Evolutionary conservation across 1,140 invertebrate genomes (phyloP), one percentile per base, ranked within the genome.

Genomic region (Megalonaias nervosa): DNA sequence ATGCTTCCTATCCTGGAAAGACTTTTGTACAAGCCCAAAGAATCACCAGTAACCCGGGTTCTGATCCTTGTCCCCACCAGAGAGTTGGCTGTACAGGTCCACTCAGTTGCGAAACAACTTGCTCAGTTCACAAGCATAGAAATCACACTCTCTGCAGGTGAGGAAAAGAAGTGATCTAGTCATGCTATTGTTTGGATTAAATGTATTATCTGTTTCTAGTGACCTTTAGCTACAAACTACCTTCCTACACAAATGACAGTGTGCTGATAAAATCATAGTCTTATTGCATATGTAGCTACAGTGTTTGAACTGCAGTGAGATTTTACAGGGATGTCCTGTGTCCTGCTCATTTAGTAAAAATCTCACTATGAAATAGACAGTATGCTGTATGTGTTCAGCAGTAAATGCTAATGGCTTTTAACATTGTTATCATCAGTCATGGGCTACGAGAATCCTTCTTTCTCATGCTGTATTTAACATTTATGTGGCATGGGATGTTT

Each of bases 1-100:
- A 99, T 99, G 96, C 91, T 99, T 78, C 98, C 98, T 6, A 98
- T 98, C 55, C 88, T 99, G 31, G 98, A 99, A 91, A 92, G 98
- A 82, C 92, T 99, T 70, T 89, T 99, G 5, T 99, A 96, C 87
- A 94, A 91, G 79, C 91, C 92, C 6, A 89, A 90, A 69, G 82
- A 88, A 89, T 89, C 74, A 90, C 93, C 93, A 72, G 91, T 95
- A 14, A 97, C 96, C 0, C 91, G 97, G 81, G 98, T 99, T 14
- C 92, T 99, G 16, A 95, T 99, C 21, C 90, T 99, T 2, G 97
- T 99, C 17, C 98, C 98, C 4, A 99, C 98, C 0, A 93, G 98
- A 92, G 98, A 99, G 91, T 92, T 99, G 80, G 97, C 97, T 74
- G 96, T 98, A 26, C 97, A 98, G 93, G 93, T 93, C 23, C 97